Conservation (phyloP, 2,888 invertebrate genomes). For the Cheilosia soror region DNA sequence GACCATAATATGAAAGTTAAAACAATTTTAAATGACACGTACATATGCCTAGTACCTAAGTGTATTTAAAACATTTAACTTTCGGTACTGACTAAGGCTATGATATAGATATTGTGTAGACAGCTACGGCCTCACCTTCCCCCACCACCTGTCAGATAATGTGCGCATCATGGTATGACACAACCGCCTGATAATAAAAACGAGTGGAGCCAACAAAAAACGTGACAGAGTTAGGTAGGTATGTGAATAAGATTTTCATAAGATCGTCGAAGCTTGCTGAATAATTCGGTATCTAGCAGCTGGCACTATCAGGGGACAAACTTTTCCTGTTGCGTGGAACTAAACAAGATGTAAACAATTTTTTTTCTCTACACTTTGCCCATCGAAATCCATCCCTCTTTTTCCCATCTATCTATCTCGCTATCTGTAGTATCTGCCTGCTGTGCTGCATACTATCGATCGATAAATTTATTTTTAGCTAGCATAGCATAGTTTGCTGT, state of each 20-base stretch:
- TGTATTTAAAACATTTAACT: neutral
- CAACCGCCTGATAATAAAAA: conserved; percentile 38
- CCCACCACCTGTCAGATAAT: conserved; percentile 36
- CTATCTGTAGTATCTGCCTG: neutral
- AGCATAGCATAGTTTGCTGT: too few species aligned
- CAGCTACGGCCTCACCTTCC: too few species aligned
- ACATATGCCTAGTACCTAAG: neutral
- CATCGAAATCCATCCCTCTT: neutral
- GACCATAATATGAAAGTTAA: neutral
- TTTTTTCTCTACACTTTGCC: neutral
- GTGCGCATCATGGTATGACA: conserved; percentile 36
- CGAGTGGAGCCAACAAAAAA: neutral
- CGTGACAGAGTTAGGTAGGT: conserved; percentile 18
- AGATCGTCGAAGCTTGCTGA: neutral
- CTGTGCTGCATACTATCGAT: conserved; percentile 17
- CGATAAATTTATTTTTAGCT: conserved; percentile 32
- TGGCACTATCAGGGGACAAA: neutral
- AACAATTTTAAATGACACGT: neutral
- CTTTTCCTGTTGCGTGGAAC: conserved; percentile 27
- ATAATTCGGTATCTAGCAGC: neutral
- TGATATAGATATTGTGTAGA: too few species aligned
- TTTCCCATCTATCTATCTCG: neutral
- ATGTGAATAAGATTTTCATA: neutral
- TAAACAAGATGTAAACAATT: conserved; percentile 22
- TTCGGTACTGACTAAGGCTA: too few species aligned